Percentiles rank a stretch among this genome's conserved stretches.
These are phyloP conservation scores for Xestia xanthographa DNA, from an alignment of 2,888 invertebrate genomes.

Conservation along the genomic window DNA sequence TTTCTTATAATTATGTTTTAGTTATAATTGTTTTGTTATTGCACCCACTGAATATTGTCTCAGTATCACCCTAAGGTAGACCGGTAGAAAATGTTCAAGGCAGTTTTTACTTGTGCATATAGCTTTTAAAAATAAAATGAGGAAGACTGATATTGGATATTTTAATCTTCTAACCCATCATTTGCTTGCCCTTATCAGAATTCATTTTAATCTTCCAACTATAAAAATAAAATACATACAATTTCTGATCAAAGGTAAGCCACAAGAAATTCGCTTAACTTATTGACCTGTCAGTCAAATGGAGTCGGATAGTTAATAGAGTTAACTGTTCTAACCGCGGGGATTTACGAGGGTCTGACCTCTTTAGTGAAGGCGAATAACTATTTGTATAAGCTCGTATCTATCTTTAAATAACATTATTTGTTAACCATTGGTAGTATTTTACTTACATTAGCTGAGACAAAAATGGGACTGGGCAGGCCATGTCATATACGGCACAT, in stretches of 20 bases:
- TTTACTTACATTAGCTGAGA: not conserved
- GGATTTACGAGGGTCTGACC: constrained; percentile 18
- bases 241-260: not conserved
- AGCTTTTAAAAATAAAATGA: no score
- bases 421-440: not conserved
- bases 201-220: not conserved
- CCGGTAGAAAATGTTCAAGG: no score
- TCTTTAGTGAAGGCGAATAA: constrained; percentile 11
- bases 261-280: constrained; percentile 18
- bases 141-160: no score
- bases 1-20: no score
- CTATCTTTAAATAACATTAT: constrained; percentile 8
- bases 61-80: no score
- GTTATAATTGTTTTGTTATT: no score
- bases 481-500: no score
- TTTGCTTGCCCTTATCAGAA: no score
- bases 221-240: not conserved
- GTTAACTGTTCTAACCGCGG: constrained; percentile 42
- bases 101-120: no score
- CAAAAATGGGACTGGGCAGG: no score
- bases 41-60: no score
- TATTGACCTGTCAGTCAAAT: constrained; percentile 33
- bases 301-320: constrained; percentile 26
- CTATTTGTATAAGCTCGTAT: not conserved
- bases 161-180: no score